phyloP scores from a whole-genome alignment of 1,140 invertebrate species.

The Heterodera carotae region DNA sequence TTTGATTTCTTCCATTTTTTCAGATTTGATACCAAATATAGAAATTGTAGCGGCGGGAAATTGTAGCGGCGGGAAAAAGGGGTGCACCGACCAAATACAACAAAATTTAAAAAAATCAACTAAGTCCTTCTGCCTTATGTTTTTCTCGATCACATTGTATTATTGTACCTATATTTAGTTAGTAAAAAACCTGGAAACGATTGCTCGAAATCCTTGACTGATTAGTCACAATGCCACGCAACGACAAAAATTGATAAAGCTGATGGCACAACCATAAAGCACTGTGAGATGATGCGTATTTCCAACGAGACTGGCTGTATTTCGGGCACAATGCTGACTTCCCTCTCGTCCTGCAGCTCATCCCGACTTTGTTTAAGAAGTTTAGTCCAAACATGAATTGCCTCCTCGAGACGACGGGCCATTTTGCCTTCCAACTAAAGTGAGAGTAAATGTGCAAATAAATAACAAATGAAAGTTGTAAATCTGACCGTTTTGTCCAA shows the following conservation, averaged over 20 bases:
- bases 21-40: too few species aligned
- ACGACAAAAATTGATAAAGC: constrained; percentile 92
- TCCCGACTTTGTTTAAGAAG: constrained; percentile 82
- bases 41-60: not conserved
- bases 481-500: constrained; percentile 81
- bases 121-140: too few species aligned
- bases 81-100: too few species aligned
- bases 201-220: constrained; percentile 87
- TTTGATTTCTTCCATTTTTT: too few species aligned
- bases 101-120: too few species aligned
- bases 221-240: constrained; percentile 92
- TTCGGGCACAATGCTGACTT: constrained; percentile 40
- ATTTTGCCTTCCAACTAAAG: constrained; percentile 85
- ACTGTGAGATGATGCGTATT: constrained; percentile 94
- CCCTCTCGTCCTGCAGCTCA: constrained; percentile 55
- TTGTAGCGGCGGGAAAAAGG: too few species aligned
- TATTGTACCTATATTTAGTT: too few species aligned
- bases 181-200: constrained; percentile 72
- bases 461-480: constrained; percentile 7
- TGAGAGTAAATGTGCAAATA: not conserved
- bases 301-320: constrained; percentile 80
- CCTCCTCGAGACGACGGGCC: constrained; percentile 83
- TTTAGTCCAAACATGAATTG: constrained; percentile 90
- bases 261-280: constrained; percentile 90
- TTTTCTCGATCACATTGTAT: too few species aligned